phyloP scores from a whole-genome alignment of 1,140 invertebrate genomes.

The Lordiphosa collinella region DNA sequence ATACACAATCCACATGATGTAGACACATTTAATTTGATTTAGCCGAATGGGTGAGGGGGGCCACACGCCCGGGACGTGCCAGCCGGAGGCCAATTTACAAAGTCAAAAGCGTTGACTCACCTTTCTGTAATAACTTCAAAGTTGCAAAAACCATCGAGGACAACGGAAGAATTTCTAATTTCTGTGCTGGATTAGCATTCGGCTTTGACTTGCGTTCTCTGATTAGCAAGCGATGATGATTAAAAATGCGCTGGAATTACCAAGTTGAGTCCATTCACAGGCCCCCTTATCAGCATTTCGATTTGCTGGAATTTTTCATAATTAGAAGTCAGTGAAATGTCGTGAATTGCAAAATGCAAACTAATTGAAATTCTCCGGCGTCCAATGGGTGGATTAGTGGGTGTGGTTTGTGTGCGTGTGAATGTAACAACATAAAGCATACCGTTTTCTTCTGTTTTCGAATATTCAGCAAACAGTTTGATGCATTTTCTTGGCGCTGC shows the following conservation, averaged over 20 bases:
- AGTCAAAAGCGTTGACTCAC: conserved; percentile 39
- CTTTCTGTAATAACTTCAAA: conserved; percentile 50
- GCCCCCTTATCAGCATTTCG: conserved; percentile 21
- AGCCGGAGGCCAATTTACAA: conserved; percentile 11
- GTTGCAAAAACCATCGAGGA: conserved; percentile 13
- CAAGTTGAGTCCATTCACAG: conserved; percentile 3
- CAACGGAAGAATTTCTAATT: conserved; percentile 15
- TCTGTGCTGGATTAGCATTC: conserved; percentile 42
- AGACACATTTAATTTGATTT: conserved; percentile 26
- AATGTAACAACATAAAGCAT: conserved; percentile 2
- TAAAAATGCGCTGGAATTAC: conserved; percentile 44
- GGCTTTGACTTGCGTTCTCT: conserved; percentile 9
- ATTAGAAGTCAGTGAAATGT: conserved; percentile 60
- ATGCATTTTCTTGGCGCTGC: conserved; percentile 37
- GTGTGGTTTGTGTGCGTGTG: conserved; percentile 1
- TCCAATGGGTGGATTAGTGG: not conserved
- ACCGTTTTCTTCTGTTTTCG: conserved; percentile 1
- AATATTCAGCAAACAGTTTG: conserved; percentile 42
- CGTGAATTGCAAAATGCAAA: conserved; percentile 59
- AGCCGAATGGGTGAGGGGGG: not conserved
- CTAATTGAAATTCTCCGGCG: conserved; percentile 52
- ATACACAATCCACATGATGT: conserved; percentile 8
- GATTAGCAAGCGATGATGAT: conserved; percentile 62
- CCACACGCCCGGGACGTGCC: not conserved
- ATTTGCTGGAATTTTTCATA: conserved; percentile 59